Evolutionary conservation across 64 coral and sea anemone species (phyloP).

Genomic region (Exaiptasia diaphana): DNA sequence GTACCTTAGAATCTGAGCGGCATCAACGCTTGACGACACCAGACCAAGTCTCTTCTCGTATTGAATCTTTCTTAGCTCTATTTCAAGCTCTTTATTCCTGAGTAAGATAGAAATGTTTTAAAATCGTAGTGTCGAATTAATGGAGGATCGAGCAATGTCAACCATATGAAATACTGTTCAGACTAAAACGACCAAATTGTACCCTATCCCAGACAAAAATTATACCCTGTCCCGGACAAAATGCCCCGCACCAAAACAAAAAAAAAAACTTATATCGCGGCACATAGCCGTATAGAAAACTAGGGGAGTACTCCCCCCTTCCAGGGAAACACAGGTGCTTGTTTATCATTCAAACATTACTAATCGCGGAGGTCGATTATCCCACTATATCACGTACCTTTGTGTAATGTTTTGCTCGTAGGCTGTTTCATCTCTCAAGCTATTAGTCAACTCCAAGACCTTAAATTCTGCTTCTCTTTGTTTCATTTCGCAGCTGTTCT

Average conservation of each 20-base stretch:
- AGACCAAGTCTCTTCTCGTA: not conserved
- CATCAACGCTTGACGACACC: not conserved
- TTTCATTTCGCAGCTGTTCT: conserved; percentile 2
- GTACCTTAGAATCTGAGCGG: not conserved
- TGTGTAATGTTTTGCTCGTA: conserved; percentile 8
- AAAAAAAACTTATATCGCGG: too few species aligned
- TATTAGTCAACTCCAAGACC: conserved; percentile 37
- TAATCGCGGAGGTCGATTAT: too few species aligned
- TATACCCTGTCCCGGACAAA: not conserved
- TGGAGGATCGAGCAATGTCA: too few species aligned
- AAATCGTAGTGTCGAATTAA: too few species aligned
- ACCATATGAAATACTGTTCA: too few species aligned
- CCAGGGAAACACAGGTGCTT: too few species aligned
- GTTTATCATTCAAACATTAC: too few species aligned
- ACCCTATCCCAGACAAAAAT: too few species aligned
- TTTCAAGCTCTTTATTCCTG: conserved; percentile 11
- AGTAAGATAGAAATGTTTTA: not conserved
- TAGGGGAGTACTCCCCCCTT: too few species aligned
- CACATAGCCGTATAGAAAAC: too few species aligned
- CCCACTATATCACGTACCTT: conserved; percentile 31
- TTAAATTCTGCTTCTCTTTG: conserved; percentile 35
- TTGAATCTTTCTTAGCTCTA: not conserved
- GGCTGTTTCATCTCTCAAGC: conserved; percentile 25
- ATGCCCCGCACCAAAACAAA: too few species aligned
- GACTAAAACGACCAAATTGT: too few species aligned